Evolutionary conservation across 64 coral and sea anemone species (phyloP).

Genomic region (Actinia tenebrosa): DNA sequence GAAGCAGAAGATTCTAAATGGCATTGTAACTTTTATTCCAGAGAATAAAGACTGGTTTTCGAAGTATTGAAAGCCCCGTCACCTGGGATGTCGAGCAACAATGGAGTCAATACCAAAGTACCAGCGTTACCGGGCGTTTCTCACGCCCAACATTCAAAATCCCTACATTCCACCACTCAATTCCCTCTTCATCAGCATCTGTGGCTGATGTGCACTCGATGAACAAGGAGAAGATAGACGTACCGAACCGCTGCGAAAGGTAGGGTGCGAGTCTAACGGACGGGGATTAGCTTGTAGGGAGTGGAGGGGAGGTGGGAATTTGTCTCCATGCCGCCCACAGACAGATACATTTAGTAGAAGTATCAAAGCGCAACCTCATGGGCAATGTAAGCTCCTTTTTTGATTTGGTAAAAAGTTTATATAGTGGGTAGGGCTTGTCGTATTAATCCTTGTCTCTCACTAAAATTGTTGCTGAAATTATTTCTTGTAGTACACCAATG

Average conservation of each 20-base stretch:
- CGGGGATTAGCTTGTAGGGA: background rate
- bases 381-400: too few species aligned
- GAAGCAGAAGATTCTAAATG: too few species aligned
- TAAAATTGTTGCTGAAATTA: too few species aligned
- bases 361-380: too few species aligned
- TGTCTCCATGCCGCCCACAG: too few species aligned
- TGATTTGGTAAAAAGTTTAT: too few species aligned
- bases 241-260: background rate
- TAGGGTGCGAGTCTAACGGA: background rate
- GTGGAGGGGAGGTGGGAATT: too few species aligned
- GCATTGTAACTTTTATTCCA: background rate
- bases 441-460: too few species aligned
- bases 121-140: background rate
- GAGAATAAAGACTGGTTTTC: background rate
- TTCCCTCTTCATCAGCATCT: background rate
- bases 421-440: too few species aligned
- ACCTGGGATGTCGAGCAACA: background rate
- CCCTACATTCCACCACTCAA: background rate
- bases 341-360: too few species aligned
- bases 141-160: background rate
- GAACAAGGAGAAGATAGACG: background rate
- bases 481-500: background rate
- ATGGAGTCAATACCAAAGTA: background rate
- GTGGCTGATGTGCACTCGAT: background rate
- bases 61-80: background rate